Conservation (phyloP, 2,113 vertebrate genomes). For the Saguinus imperator region DNA sequence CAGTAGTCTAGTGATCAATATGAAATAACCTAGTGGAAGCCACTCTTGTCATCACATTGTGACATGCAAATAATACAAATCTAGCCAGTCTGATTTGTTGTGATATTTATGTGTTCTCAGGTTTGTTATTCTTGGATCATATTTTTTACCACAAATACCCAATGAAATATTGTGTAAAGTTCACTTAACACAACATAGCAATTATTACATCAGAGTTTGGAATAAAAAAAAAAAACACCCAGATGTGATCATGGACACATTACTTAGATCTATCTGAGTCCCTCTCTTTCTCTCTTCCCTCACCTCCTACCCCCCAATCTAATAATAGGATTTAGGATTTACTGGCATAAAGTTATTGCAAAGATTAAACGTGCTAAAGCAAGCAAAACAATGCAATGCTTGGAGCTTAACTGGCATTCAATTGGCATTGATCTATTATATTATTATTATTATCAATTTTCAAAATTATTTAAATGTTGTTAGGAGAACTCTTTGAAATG, state of each 20-base stretch:
- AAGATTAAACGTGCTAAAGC: not conserved
- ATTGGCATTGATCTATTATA: too few relatives aligned
- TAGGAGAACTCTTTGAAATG: not conserved
- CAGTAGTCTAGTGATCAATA: constrained; percentile 4
- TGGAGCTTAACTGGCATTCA: not conserved
- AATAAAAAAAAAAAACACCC: not conserved
- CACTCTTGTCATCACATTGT: not conserved
- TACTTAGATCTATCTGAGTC: not conserved
- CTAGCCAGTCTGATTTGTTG: not conserved
- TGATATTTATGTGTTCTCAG: not conserved
- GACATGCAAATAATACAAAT: constrained; percentile 57
- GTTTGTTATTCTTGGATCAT: not conserved
- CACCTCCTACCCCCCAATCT: not conserved
- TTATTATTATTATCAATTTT: not conserved
- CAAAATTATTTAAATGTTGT: not conserved
- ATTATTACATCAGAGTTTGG: not conserved
- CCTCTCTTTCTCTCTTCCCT: not conserved
- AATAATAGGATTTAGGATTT: not conserved
- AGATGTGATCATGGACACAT: not conserved
- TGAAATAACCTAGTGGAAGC: not conserved
- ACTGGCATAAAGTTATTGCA: not conserved
- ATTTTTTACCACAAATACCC: not conserved
- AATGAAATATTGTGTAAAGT: not conserved
- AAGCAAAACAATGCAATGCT: not conserved
- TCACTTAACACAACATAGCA: not conserved